Evolutionary conservation across 2,113 vertebrate genomes (phyloP).

Genomic region (Myocastor coypus): DNA sequence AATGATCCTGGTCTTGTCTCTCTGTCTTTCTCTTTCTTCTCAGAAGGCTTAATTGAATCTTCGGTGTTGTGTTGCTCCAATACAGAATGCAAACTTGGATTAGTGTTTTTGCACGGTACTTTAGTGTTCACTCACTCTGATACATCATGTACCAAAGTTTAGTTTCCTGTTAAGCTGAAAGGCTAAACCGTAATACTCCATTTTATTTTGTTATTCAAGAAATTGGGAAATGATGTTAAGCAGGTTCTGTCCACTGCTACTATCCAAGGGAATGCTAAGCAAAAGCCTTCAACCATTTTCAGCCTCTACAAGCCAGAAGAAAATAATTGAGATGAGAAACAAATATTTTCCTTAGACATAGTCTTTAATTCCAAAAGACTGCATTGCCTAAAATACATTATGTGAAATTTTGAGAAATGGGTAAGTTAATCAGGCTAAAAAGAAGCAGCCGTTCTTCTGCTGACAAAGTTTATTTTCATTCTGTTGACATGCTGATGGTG

Average conservation of each 20-base stretch:
- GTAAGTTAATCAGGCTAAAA: constrained; percentile 30
- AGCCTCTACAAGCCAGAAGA: constrained; percentile 31
- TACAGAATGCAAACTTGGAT: constrained; percentile 17
- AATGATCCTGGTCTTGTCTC: constrained; percentile 31
- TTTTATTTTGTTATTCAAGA: constrained; percentile 21
- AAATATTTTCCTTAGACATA: constrained; percentile 24
- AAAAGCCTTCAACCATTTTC: neutral
- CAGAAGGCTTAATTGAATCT: constrained; percentile 22
- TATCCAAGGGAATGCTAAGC: neutral
- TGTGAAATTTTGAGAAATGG: constrained; percentile 42
- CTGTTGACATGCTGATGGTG: neutral
- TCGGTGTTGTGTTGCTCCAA: constrained; percentile 28
- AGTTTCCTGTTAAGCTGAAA: constrained; percentile 5
- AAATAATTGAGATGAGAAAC: constrained; percentile 39
- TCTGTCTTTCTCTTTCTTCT: neutral
- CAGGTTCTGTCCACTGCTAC: neutral
- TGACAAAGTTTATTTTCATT: constrained; percentile 49
- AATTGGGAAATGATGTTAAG: constrained; percentile 39
- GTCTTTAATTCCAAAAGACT: constrained; percentile 55
- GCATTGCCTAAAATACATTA: constrained; percentile 29
- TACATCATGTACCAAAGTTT: constrained; percentile 21
- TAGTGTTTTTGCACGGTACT: neutral
- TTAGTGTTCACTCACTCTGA: neutral
- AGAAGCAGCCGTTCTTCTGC: neutral
- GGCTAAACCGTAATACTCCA: neutral